A percentile compares a stretch with the other conserved stretches of the same genome.
These are phyloP conservation scores for Sebastolobus altivelis DNA, from an alignment of 2,797 vertebrate species.

Conservation along the genomic window DNA sequence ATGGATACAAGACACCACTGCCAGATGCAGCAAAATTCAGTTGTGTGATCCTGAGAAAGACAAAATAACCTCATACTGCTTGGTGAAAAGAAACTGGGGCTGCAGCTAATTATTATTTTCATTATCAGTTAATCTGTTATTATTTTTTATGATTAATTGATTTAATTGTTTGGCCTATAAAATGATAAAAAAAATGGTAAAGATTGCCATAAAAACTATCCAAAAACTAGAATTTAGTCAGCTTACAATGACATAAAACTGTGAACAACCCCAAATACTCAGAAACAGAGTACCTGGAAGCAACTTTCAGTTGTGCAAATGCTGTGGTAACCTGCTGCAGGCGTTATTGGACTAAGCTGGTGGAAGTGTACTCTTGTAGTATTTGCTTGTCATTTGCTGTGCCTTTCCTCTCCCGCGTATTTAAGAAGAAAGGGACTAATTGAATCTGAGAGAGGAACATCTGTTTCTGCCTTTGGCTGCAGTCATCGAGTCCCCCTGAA, in stretches of 20 bases:
- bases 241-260: not conserved
- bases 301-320: not conserved
- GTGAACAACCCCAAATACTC: not conserved
- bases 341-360: slow-evolving; percentile 1
- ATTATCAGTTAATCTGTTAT: not conserved
- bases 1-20: slow-evolving; percentile 66
- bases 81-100: not conserved
- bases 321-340: slow-evolving; percentile 12
- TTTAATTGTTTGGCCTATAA: not conserved
- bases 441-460: slow-evolving; percentile 77
- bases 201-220: not conserved
- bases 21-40: slow-evolving; percentile 59
- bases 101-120: slow-evolving; percentile 19
- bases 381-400: slow-evolving; percentile 46
- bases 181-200: not conserved
- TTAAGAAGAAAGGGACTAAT: slow-evolving; percentile 72
- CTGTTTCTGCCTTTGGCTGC: slow-evolving; percentile 80
- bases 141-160: slow-evolving; percentile 7
- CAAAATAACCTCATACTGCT: slow-evolving; percentile 11
- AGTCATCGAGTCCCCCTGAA: slow-evolving; percentile 78
- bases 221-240: not conserved
- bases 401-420: slow-evolving; percentile 53
- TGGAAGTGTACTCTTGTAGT: slow-evolving; percentile 36
- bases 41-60: slow-evolving; percentile 45
- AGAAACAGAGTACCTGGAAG: not conserved